Conservation (phyloP, 1,140 invertebrate genomes). For the Drosophila sproati region DNA sequence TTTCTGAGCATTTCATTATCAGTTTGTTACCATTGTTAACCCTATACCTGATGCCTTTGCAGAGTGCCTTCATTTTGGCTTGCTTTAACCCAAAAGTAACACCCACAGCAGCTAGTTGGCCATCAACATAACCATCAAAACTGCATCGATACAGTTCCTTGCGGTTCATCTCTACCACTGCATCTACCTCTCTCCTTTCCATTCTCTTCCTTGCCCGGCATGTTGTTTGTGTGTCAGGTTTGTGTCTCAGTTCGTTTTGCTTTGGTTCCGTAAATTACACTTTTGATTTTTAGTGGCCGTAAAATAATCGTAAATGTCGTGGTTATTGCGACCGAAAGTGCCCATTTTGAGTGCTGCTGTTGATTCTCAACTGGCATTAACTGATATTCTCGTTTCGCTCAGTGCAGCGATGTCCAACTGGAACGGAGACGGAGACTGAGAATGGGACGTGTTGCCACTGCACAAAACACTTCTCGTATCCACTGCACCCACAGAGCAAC, state of each 20-base stretch:
- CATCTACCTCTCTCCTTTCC: slow-evolving; percentile 3
- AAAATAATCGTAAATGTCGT: slow-evolving; percentile 85
- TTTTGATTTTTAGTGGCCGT: slow-evolving; percentile 84
- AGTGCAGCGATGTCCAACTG: slow-evolving; percentile 60
- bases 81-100: slow-evolving; percentile 2
- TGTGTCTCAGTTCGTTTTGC: slow-evolving; percentile 68
- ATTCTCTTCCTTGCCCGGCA: background rate
- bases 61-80: slow-evolving; percentile 31
- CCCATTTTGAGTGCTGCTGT: slow-evolving; percentile 74
- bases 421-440: slow-evolving; percentile 8
- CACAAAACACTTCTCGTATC: slow-evolving; percentile 59
- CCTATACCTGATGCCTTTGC: slow-evolving; percentile 2
- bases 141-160: slow-evolving; percentile 35
- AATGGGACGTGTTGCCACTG: slow-evolving; percentile 72
- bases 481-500: slow-evolving; percentile 23
- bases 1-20: background rate
- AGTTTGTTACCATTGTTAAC: background rate
- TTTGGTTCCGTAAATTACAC: slow-evolving; percentile 83
- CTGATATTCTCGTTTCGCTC: slow-evolving; percentile 78
- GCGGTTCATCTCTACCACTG: slow-evolving; percentile 1
- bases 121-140: slow-evolving; percentile 27
- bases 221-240: slow-evolving; percentile 50
- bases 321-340: slow-evolving; percentile 84
- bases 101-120: slow-evolving; percentile 21
- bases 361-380: slow-evolving; percentile 59